A percentile compares a stretch with the other conserved stretches of the same genome.
phyloP scores from a whole-genome alignment of 1,140 invertebrate species.

The Zaprionus kolodkinae region DNA sequence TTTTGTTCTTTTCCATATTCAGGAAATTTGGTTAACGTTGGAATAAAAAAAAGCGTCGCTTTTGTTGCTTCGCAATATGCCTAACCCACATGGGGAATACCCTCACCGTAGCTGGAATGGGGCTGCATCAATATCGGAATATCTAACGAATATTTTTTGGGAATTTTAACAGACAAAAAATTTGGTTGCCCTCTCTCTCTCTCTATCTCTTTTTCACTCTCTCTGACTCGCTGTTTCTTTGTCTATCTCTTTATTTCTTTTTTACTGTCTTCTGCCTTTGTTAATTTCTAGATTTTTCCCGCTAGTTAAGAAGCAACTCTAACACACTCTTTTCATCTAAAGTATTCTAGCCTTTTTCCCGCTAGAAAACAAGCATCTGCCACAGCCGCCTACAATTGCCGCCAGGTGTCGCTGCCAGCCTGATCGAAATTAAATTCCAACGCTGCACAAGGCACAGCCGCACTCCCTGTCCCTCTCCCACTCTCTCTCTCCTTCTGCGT shows the following conservation, averaged over 20 bases:
- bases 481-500: background rate
- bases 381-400: background rate
- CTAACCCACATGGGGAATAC: constrained; percentile 1
- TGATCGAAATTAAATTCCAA: constrained; percentile 84
- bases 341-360: background rate
- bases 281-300: no score
- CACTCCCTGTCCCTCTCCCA: background rate
- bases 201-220: background rate
- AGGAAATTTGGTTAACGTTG: constrained; percentile 73
- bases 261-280: no score
- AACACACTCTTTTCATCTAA: no score
- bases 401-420: constrained; percentile 55
- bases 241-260: no score
- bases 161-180: background rate
- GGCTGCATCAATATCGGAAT: background rate
- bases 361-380: no score
- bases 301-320: no score
- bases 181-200: background rate
- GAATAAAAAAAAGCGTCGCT: constrained; percentile 70
- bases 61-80: constrained; percentile 72
- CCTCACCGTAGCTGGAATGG: background rate
- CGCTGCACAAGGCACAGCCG: constrained; percentile 49
- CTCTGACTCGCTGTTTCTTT: no score
- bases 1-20: constrained; percentile 5
- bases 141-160: constrained; percentile 1